Evolutionary conservation across 2,797 vertebrate genomes (phyloP).

Genomic region (Caiman crocodilus): DNA sequence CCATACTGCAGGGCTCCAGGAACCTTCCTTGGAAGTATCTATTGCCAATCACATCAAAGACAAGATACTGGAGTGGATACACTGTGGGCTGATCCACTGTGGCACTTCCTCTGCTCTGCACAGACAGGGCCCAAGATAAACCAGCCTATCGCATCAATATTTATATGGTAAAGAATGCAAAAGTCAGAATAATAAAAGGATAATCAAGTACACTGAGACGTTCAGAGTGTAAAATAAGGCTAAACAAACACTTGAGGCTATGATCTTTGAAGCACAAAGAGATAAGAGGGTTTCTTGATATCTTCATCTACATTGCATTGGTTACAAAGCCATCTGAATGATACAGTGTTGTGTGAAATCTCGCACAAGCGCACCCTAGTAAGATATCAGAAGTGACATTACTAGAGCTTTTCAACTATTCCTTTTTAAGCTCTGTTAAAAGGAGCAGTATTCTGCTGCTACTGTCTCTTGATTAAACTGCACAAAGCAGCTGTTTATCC

Average conservation of each 20-base stretch:
- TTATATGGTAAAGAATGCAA: conserved; percentile 59
- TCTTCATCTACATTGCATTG: conserved; percentile 77
- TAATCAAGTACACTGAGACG: conserved; percentile 47
- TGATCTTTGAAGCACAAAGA: conserved; percentile 75
- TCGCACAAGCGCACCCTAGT: conserved; percentile 87
- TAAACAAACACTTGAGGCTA: conserved; percentile 73
- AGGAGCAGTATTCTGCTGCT: conserved; percentile 75
- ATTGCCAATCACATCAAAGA: conserved; percentile 34
- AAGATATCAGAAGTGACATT: conserved; percentile 82
- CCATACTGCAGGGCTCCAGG: conserved; percentile 7
- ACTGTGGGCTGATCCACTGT: conserved; percentile 60
- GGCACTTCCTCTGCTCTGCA: conserved; percentile 40
- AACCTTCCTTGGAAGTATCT: conserved; percentile 34
- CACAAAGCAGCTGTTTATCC: conserved; percentile 98
- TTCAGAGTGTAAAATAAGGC: conserved; percentile 63
- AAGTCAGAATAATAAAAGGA: conserved; percentile 66
- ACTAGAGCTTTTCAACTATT: conserved; percentile 80
- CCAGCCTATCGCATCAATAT: conserved; percentile 70
- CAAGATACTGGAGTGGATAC: conserved; percentile 41
- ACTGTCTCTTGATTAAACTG: conserved; percentile 84
- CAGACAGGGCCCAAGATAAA: conserved; percentile 51
- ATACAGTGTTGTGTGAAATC: conserved; percentile 87
- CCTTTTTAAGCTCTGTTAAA: conserved; percentile 75
- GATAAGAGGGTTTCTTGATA: conserved; percentile 70
- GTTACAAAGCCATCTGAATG: conserved; percentile 85